Percentiles rank a stretch among this genome's conserved stretches.
These are phyloP conservation scores for Gobius niger DNA, from an alignment of 2,113 vertebrate genomes.

Conservation along the genomic window DNA sequence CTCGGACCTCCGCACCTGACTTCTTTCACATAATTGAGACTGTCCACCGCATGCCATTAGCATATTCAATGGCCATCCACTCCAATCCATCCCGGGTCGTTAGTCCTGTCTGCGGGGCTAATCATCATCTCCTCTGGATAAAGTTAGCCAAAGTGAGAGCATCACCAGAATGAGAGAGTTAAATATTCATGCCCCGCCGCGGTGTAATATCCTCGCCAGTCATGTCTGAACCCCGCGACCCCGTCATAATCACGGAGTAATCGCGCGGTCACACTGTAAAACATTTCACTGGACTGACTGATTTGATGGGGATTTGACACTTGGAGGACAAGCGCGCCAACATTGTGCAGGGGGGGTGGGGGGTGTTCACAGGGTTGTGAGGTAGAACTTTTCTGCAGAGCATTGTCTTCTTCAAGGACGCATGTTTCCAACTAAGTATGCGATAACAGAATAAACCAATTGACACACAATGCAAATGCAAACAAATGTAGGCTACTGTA, in stretches of 20 bases:
- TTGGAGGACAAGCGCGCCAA: slow-evolving; percentile 22
- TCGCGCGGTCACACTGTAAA: slow-evolving; percentile 44
- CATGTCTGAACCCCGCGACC: slow-evolving; percentile 68
- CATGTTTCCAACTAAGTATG: no score
- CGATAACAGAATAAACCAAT: no score
- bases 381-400: not conserved
- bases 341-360: not conserved
- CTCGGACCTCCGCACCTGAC: slow-evolving; percentile 1
- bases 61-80: slow-evolving; percentile 58
- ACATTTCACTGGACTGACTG: slow-evolving; percentile 38
- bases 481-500: no score
- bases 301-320: slow-evolving; percentile 59
- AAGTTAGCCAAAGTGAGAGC: slow-evolving; percentile 56
- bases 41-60: slow-evolving; percentile 41
- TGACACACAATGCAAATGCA: no score
- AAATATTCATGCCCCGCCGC: slow-evolving; percentile 73
- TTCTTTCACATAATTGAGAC: slow-evolving; percentile 25
- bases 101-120: slow-evolving; percentile 64
- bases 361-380: not conserved
- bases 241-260: slow-evolving; percentile 60
- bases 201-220: slow-evolving; percentile 68
- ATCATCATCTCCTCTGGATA: slow-evolving; percentile 67
- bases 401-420: no score
- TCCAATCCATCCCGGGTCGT: slow-evolving; percentile 65
- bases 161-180: slow-evolving; percentile 66